A percentile compares a stretch with the other conserved stretches of the same genome.
Evolutionary conservation across 1,140 invertebrate species (phyloP).

Genomic region (Notospermus geniculatus): DNA sequence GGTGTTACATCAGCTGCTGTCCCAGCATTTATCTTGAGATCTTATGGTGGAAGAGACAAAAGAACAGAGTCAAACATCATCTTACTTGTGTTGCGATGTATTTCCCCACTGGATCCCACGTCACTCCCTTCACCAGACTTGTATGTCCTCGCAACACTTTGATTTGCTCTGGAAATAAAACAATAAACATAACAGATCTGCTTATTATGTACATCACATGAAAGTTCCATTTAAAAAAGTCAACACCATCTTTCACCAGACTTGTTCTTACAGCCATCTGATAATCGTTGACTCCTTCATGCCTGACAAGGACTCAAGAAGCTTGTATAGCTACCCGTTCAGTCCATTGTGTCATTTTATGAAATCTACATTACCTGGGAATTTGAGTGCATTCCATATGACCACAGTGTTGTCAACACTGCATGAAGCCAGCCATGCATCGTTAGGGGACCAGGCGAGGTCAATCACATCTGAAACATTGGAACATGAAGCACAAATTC

Average conservation of each 20-base stretch:
- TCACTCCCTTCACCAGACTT: conserved; percentile 87
- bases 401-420: conserved; percentile 96
- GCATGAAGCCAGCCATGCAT: conserved; percentile 88
- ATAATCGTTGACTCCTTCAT: too few relatives aligned
- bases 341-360: background rate
- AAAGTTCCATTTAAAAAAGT: too few relatives aligned
- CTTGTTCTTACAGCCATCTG: too few relatives aligned
- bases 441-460: conserved; percentile 91
- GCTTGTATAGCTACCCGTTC: background rate
- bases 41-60: too few relatives aligned
- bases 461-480: conserved; percentile 70
- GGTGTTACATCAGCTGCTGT: too few relatives aligned
- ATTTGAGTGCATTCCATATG: conserved; percentile 91
- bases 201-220: too few relatives aligned
- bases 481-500: background rate
- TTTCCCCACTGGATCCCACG: conserved; percentile 98
- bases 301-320: background rate
- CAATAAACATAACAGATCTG: background rate
- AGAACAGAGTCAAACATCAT: background rate
- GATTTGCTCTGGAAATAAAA: conserved; percentile 52
- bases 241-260: too few relatives aligned
- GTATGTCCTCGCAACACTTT: conserved; percentile 78
- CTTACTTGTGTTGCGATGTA: conserved; percentile 84
- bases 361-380: conserved; percentile 63
- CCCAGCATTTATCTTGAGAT: too few relatives aligned